phyloP scores from a whole-genome alignment of 1,140 invertebrate species.

The Mesaphorura yosii region DNA sequence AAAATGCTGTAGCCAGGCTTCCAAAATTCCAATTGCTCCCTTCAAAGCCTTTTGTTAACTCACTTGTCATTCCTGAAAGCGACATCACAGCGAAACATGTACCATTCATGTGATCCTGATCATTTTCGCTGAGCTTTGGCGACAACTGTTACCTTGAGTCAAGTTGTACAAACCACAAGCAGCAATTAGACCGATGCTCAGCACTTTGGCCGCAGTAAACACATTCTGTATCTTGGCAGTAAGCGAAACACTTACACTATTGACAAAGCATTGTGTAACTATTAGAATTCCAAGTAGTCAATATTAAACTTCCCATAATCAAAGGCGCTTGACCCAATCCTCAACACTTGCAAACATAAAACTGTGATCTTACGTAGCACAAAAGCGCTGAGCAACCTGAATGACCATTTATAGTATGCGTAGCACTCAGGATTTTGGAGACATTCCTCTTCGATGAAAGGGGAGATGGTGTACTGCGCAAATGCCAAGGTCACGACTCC shows the following conservation, averaged over 20 bases:
- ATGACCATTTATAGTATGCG: not conserved
- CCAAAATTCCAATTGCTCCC: slow-evolving; percentile 11
- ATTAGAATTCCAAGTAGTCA: too few species aligned
- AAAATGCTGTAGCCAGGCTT: slow-evolving; percentile 46
- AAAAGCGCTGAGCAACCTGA: not conserved
- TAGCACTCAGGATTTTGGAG: not conserved
- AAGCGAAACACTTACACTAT: slow-evolving; percentile 13
- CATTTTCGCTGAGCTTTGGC: not conserved
- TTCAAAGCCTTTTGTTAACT: slow-evolving; percentile 5
- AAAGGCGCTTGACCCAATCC: too few species aligned
- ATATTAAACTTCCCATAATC: too few species aligned
- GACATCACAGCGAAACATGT: not conserved
- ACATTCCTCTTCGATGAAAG: slow-evolving; percentile 32
- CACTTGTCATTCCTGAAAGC: too few species aligned
- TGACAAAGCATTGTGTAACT: too few species aligned
- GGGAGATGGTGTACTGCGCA: slow-evolving; percentile 36
- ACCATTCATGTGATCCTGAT: not conserved
- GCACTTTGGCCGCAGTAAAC: slow-evolving; percentile 74
- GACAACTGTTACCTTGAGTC: slow-evolving; percentile 43
- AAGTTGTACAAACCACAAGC: slow-evolving; percentile 70
- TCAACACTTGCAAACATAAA: not conserved
- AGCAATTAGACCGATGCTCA: slow-evolving; percentile 68
- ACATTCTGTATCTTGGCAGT: slow-evolving; percentile 59
- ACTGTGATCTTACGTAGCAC: slow-evolving; percentile 29
- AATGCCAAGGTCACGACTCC: slow-evolving; percentile 39